Evolutionary conservation across 2,797 vertebrate genomes (phyloP).

Genomic region (Peromyscus aztecus): DNA sequence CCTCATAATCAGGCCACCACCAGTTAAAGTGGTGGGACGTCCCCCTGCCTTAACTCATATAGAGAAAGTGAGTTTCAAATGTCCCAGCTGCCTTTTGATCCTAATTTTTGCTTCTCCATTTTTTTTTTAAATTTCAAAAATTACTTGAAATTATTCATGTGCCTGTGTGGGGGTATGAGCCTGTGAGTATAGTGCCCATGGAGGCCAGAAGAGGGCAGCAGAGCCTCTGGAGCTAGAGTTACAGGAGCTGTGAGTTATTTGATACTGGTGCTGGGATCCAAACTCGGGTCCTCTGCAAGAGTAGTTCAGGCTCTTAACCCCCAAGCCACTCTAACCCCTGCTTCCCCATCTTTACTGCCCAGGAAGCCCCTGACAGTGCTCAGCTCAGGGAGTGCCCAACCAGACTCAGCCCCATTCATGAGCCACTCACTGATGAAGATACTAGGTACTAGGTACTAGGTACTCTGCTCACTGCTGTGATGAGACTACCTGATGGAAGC

Average conservation of each 20-base stretch:
- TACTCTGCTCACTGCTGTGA: neutral
- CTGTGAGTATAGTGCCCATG: neutral
- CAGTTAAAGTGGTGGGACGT: no score
- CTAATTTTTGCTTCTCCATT: neutral
- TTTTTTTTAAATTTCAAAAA: neutral
- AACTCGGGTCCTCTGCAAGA: neutral
- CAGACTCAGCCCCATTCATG: neutral
- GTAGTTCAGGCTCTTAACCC: neutral
- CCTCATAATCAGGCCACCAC: neutral
- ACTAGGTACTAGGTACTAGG: neutral
- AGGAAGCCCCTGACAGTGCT: fast-evolving
- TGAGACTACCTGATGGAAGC: no score
- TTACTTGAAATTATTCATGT: neutral
- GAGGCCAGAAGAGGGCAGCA: neutral
- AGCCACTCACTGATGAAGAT: neutral
- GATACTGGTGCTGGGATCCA: neutral
- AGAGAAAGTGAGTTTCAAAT: neutral
- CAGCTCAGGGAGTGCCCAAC: neutral
- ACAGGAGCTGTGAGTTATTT: neutral
- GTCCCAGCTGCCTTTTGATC: neutral
- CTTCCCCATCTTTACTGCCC: neutral
- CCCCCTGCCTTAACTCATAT: neutral
- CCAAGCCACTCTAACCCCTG: neutral
- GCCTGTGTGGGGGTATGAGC: neutral
- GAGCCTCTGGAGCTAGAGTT: neutral